These are phyloP conservation scores for Bostrychus sinensis DNA, from an alignment of 2,113 vertebrate species.

Conservation along the genomic window DNA sequence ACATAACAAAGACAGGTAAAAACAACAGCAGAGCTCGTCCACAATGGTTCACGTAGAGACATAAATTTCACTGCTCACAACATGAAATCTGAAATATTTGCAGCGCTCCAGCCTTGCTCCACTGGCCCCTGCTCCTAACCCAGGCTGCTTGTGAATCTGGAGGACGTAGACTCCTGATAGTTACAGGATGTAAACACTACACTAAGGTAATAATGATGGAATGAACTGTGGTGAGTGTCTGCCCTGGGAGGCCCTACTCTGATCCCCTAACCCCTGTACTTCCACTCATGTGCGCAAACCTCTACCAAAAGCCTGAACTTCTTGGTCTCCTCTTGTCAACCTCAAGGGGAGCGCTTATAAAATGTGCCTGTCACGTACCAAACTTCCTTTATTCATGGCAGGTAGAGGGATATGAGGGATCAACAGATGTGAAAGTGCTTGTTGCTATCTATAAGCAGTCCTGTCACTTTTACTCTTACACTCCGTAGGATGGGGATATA, in stretches of 20 bases:
- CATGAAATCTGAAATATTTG: neutral
- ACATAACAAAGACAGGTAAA: constrained; percentile 3
- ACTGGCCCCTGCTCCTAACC: constrained; percentile 5
- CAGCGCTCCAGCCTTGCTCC: constrained; percentile 2
- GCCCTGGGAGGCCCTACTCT: constrained; percentile 12
- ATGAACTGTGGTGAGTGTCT: constrained; percentile 19
- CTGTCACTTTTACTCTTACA: constrained; percentile 51
- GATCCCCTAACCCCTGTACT: constrained; percentile 23
- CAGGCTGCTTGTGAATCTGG: constrained; percentile 11
- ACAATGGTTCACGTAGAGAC: neutral
- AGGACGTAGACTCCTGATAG: constrained; percentile 11
- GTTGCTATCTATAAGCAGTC: constrained; percentile 54
- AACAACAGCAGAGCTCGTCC: neutral
- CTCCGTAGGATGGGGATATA: constrained; percentile 46
- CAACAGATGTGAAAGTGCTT: constrained; percentile 61
- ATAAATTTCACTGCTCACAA: neutral
- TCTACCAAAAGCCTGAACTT: constrained; percentile 32
- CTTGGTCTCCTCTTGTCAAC: constrained; percentile 33
- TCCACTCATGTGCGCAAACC: constrained; percentile 27
- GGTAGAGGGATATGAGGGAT: constrained; percentile 53
- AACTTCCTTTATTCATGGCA: constrained; percentile 55
- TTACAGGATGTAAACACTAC: constrained; percentile 36
- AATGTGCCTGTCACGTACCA: constrained; percentile 54
- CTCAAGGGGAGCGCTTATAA: constrained; percentile 40
- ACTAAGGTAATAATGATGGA: constrained; percentile 36